A percentile compares a stretch with the other conserved stretches of the same genome.
These are phyloP conservation scores for Gnathonemus echidnorhynchus DNA, from an alignment of 2,113 vertebrate species.

Conservation along the genomic window DNA sequence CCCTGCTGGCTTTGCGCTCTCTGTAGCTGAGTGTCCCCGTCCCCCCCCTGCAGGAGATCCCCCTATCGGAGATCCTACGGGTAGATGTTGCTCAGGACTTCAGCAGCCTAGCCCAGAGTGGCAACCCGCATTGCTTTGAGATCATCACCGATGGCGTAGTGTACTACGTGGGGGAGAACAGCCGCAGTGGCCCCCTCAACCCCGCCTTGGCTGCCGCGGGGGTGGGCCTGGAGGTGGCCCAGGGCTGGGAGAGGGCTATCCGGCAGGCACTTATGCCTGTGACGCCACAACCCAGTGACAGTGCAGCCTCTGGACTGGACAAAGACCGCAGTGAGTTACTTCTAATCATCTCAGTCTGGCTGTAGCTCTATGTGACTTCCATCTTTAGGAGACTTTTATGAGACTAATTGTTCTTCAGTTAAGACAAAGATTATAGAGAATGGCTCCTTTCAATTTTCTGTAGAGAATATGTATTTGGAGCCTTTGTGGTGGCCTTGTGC, in stretches of 20 bases:
- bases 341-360: neutral
- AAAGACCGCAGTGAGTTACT: conserved; percentile 89
- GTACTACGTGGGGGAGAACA: conserved; percentile 95
- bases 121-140: conserved; percentile 97
- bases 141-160: conserved; percentile 95
- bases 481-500: neutral
- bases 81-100: conserved; percentile 80
- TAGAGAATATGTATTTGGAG: neutral
- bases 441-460: neutral
- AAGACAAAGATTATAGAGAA: neutral
- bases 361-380: neutral
- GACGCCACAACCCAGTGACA: conserved; percentile 86
- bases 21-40: conserved; percentile 40
- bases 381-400: neutral
- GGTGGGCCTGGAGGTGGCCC: conserved; percentile 85
- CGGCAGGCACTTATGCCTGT: conserved; percentile 97
- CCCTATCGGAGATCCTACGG: conserved; percentile 96
- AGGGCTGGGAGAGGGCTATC: conserved; percentile 96
- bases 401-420: neutral
- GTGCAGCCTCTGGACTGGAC: conserved; percentile 74
- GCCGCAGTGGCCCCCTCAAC: conserved; percentile 72
- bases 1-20: neutral
- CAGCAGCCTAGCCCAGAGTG: conserved; percentile 73
- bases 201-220: conserved; percentile 82
- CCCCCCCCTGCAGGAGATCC: conserved; percentile 77